These are phyloP conservation scores for Cheiracanthium punctorium DNA, from an alignment of 2,888 invertebrate genomes.

Conservation along the genomic window DNA sequence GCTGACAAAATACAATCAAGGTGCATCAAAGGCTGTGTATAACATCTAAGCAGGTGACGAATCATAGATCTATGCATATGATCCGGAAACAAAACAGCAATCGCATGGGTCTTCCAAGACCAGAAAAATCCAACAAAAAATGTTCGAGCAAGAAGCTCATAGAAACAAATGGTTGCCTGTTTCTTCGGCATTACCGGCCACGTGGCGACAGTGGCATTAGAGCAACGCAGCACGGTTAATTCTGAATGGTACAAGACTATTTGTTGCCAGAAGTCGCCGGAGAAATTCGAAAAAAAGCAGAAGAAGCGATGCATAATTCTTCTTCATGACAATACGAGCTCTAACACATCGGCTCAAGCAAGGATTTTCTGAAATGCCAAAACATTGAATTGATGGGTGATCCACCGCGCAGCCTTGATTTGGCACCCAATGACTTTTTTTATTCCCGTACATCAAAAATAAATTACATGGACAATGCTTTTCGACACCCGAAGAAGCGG, in stretches of 20 bases:
- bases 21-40: neutral
- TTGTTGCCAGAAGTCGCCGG: neutral
- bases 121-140: neutral
- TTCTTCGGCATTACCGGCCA: slow-evolving; percentile 2
- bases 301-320: neutral
- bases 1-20: neutral
- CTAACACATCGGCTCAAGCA: neutral
- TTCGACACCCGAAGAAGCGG: neutral
- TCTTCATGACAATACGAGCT: slow-evolving; percentile 18
- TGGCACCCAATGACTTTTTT: neutral
- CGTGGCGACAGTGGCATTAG: neutral
- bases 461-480: neutral
- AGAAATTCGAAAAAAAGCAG: neutral
- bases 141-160: slow-evolving; percentile 16
- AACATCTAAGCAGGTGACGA: slow-evolving; percentile 13
- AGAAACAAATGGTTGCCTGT: slow-evolving; percentile 13
- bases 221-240: slow-evolving; percentile 7
- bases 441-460: neutral
- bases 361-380: neutral
- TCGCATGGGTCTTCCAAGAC: neutral
- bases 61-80: slow-evolving; percentile 22
- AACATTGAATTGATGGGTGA: slow-evolving; percentile 12
- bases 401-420: neutral
- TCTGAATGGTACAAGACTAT: neutral
- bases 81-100: slow-evolving; percentile 12